Evolutionary conservation across 2,113 vertebrate species (phyloP).

Genomic region (Entelurus aequoreus): DNA sequence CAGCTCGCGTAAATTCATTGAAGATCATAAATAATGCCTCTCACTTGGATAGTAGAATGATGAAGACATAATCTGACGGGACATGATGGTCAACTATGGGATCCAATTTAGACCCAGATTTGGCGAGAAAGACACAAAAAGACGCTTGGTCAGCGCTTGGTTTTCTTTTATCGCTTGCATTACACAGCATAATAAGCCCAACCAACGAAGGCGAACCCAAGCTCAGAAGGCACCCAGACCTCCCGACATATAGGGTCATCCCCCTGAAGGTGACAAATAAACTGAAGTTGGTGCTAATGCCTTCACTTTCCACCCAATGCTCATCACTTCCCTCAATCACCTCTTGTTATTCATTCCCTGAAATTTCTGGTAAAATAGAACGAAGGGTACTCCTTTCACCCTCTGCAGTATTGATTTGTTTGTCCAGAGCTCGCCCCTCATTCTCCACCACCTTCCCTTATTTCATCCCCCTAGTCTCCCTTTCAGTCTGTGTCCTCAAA

Average conservation of each 20-base stretch:
- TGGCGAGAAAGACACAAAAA: too few species aligned
- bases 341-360: conserved; percentile 30
- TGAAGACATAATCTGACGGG: too few species aligned
- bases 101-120: too few species aligned
- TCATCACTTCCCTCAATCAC: conserved; percentile 18
- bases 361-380: conserved; percentile 30
- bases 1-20: too few species aligned
- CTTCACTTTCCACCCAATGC: not conserved
- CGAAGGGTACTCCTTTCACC: conserved; percentile 33
- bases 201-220: too few species aligned
- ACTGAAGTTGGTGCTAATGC: not conserved
- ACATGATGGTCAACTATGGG: too few species aligned
- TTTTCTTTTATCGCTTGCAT: too few species aligned
- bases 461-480: conserved; percentile 43
- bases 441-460: conserved; percentile 9
- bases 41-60: too few species aligned
- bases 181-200: too few species aligned
- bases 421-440: conserved; percentile 46
- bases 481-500: conserved; percentile 68
- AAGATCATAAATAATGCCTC: too few species aligned
- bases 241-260: not conserved
- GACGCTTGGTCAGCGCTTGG: too few species aligned
- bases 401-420: conserved; percentile 74
- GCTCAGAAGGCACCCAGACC: not conserved
- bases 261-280: not conserved